Conservation (phyloP, 2,888 invertebrate species). For the Caenorhabditis wallacei region DNA sequence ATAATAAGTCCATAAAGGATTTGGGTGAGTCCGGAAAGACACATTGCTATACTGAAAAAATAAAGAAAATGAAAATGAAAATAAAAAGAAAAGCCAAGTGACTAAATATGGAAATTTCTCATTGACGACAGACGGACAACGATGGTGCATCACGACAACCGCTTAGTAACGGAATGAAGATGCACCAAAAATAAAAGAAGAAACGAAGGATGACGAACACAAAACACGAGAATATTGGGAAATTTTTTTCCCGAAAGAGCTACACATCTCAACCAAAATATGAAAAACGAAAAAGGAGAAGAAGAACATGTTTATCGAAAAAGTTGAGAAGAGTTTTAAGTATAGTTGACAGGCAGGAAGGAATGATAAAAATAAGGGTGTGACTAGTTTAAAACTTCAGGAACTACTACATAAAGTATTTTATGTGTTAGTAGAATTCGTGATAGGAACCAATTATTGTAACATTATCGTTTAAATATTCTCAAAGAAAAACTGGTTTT, state of each 20-base stretch:
- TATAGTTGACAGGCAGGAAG: conserved; percentile 10
- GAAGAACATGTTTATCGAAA: conserved; percentile 6
- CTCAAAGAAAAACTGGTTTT: neutral
- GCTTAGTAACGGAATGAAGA: conserved; percentile 51
- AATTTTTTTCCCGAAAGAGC: conserved; percentile 7
- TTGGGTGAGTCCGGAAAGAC: conserved; percentile 71
- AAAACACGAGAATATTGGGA: conserved; percentile 44
- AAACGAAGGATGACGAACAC: conserved; percentile 21
- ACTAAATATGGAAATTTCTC: conserved; percentile 43
- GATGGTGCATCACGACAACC: conserved; percentile 49
- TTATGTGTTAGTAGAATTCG: neutral
- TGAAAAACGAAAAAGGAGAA: conserved; percentile 2
- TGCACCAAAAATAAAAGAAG: conserved; percentile 20
- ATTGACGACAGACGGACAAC: conserved; percentile 33
- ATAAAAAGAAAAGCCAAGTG: neutral
- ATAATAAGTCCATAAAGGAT: conserved; percentile 72
- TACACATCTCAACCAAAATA: conserved; percentile 38
- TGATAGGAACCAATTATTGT: neutral
- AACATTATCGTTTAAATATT: neutral
- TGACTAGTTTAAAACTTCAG: neutral
- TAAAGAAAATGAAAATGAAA: neutral
- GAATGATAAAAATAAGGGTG: conserved; percentile 20
- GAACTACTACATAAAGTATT: neutral
- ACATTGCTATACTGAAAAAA: conserved; percentile 49
- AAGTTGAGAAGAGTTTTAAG: neutral